A percentile compares a stretch with the other conserved stretches of the same genome.
Evolutionary conservation across 2,113 vertebrate species (phyloP).

Genomic region (Parus major): DNA sequence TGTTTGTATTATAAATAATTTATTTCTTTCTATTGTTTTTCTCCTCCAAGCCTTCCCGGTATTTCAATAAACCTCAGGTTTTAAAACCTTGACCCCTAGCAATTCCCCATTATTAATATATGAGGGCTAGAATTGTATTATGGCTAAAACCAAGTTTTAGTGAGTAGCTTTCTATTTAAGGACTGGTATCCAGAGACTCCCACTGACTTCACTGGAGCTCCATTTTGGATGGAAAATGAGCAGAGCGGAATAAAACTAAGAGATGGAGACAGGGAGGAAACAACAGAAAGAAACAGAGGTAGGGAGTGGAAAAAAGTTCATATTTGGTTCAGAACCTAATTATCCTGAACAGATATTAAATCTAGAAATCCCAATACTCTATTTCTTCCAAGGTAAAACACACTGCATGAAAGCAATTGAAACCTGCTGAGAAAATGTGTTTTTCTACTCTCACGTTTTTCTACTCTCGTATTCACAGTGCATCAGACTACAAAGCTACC

Average conservation of each 20-base stretch:
- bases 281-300: not conserved
- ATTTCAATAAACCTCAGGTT: not conserved
- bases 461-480: rapidly evolving
- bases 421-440: not conserved
- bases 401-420: not conserved
- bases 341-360: not conserved
- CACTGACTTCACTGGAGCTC: not conserved
- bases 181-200: not conserved
- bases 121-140: not conserved
- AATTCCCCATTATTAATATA: not conserved
- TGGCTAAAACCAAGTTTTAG: not conserved
- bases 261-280: not conserved
- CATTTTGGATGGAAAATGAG: not conserved
- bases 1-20: not conserved
- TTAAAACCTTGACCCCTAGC: not conserved
- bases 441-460: not conserved
- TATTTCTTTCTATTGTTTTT: not conserved
- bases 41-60: not conserved
- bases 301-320: not conserved
- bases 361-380: not conserved
- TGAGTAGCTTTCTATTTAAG: not conserved
- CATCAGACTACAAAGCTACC: not conserved
- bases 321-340: not conserved
- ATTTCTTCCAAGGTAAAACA: not conserved
- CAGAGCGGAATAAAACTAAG: not conserved